phyloP scores from a whole-genome alignment of 2,888 invertebrate genomes.

The Drosophila meridiana region DNA sequence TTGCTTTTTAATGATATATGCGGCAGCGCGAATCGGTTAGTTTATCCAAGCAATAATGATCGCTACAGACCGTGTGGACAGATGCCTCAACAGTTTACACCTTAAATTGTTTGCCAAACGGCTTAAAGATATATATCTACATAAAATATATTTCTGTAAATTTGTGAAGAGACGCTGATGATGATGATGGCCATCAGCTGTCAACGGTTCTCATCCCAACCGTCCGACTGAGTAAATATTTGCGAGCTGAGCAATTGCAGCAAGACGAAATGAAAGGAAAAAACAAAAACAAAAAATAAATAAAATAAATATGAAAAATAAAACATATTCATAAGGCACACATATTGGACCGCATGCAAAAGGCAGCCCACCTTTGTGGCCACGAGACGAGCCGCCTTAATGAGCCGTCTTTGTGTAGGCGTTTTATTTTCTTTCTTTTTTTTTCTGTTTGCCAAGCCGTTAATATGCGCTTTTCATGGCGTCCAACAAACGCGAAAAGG shows the following conservation, averaged over 20 bases:
- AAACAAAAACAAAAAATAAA: slow-evolving; percentile 12
- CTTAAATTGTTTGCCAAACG: slow-evolving; percentile 62
- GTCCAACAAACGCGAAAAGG: slow-evolving; percentile 23
- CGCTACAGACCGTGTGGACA: slow-evolving; percentile 24
- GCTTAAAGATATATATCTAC: slow-evolving; percentile 35
- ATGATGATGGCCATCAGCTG: slow-evolving; percentile 67
- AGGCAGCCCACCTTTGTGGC: slow-evolving; percentile 37
- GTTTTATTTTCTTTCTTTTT: slow-evolving; percentile 13
- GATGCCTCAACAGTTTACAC: slow-evolving; percentile 59
- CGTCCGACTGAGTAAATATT: slow-evolving; percentile 63
- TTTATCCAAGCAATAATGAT: slow-evolving; percentile 49
- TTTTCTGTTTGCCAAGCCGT: slow-evolving; percentile 25
- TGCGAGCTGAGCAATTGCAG: slow-evolving; percentile 62
- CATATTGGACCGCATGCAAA: slow-evolving; percentile 19
- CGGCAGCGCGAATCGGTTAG: slow-evolving; percentile 23
- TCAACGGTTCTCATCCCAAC: slow-evolving; percentile 53
- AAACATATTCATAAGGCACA: slow-evolving; percentile 29
- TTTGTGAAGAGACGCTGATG: slow-evolving; percentile 42
- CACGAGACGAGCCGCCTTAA: slow-evolving; percentile 29
- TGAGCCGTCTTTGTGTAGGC: slow-evolving; percentile 37
- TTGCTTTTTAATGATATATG: slow-evolving; percentile 43
- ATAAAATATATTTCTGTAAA: slow-evolving; percentile 9
- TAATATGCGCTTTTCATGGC: slow-evolving; percentile 36
- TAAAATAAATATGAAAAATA: slow-evolving; percentile 31
- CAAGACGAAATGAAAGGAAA: slow-evolving; percentile 24